Evolutionary conservation across 2,797 vertebrate genomes (phyloP), one percentile per base, ranked within the genome.

Genomic region (Rhinichthys osculus): DNA sequence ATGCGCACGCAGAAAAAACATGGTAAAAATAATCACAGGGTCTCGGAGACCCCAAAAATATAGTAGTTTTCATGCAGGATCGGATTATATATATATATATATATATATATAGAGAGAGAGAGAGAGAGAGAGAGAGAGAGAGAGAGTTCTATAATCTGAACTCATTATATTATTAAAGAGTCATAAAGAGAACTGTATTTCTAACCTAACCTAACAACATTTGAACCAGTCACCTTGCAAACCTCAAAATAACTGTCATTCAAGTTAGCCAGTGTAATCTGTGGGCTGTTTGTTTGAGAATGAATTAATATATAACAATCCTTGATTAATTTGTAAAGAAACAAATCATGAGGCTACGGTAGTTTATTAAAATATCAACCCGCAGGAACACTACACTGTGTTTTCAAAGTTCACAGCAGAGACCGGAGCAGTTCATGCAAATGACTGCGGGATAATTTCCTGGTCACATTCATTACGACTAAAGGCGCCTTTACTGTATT

Each of bases 391-490:
- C 88, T 85, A 82, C 30, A 1, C 76, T 5, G 83, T 94, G 89
- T 94, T 87, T 19, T 88, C 40, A 70, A 84, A 64, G 33, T 57
- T 70, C 1, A n/a, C n/a, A 33, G 6, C 52, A 23, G 76, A 73
- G 9, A 19, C 42, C 42, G 69, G 74, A 30, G 90, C 85, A 84
- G 86, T 50, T 87, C 90, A 95, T 95, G 94, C 92, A 95, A 95
- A 95, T 95, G 52, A 84, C 87, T 79, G 83, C 90, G 89, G 90
- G 92, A 93, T 88, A 90, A 85, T 89, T 90, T 85, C 50, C 70
- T 83, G 84, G 14, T 85, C 64, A 88, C 88, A 84, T 85, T 90
- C 88, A 91, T 90, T 27, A 27, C 88, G 84, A 89, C 78, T 54
- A 11, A 66, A 77, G 88, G 87, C 77, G 23, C 30, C 82, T 6